These are phyloP conservation scores for Limnothrissa miodon DNA, from an alignment of 2,113 vertebrate genomes.

Conservation along the genomic window DNA sequence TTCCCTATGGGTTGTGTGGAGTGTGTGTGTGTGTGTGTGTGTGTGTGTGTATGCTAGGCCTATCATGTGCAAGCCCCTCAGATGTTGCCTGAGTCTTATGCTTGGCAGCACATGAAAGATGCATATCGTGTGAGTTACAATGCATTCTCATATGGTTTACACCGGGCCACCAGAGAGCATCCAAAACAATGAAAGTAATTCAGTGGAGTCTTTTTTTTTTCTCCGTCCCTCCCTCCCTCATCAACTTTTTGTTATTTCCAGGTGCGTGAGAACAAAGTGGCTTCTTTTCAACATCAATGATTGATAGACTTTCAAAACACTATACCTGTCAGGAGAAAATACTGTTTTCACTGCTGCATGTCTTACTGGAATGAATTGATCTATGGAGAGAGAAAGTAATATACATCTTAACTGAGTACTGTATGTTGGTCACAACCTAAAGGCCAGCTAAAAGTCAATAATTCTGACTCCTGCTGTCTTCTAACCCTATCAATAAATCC, in stretches of 20 bases:
- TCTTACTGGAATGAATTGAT: neutral
- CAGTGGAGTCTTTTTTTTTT: neutral
- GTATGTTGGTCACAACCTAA: neutral
- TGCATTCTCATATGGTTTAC: neutral
- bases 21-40: neutral
- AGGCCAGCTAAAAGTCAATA: neutral
- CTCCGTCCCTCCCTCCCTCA: neutral
- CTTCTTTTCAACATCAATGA: neutral
- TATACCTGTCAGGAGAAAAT: neutral
- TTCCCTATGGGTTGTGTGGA: too few species aligned
- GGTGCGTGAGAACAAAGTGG: neutral
- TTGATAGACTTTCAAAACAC: neutral
- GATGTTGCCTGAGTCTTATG: neutral
- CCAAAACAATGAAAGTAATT: constrained; percentile 2
- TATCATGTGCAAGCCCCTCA: neutral
- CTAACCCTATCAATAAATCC: too few species aligned
- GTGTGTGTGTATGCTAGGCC: neutral
- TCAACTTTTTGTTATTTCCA: neutral
- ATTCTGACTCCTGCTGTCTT: neutral
- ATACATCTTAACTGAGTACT: neutral
- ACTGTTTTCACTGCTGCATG: neutral
- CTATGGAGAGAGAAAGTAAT: neutral
- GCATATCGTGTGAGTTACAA: neutral
- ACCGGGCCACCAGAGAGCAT: neutral
- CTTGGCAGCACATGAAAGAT: neutral